Base-by-base conservation (phyloP, 2,888 invertebrate genomes). In the Xanthorhoe spadicearia region DNA sequence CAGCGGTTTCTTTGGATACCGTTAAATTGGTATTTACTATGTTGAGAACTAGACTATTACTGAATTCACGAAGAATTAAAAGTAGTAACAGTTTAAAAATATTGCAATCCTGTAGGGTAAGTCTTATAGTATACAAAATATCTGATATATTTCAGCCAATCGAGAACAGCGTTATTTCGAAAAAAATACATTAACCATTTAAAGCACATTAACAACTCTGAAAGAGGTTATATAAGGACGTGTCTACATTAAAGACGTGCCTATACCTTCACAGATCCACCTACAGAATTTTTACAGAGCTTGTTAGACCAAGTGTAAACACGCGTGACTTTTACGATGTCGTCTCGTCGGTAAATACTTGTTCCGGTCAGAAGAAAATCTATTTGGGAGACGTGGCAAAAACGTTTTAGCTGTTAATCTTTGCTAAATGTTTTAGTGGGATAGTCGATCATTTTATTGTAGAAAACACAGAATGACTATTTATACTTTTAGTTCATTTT, bases 281-380 rank as follows among this genome's bases (percentile, higher is more conserved):
- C 73, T 75, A 75, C 64, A 66, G 61, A 72, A 77, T 66, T 79
- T 83, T 87, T 87, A 87, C 81, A 80, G 77, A 71, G 70, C 71
- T 80, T 79, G 83, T 83, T 83, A 87, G 84, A 77, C 79, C 75
- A 79, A 83, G 75, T 81, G 85, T 85, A 84, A 84, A 83, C 80
- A 82, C 73, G 76, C 74, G 78, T 79, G 76, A 79, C 79, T 79
- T 84, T 87, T 83, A 88, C 83, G 83, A 79, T 66, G 74, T 72
- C 72, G 72, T 84, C 80, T 82, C 78, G 81, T 79, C 78, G 81
- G 80, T 81, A 82, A 78, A 79, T 80, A 74, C 76, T 77, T 80
- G 78, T 83, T 82, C 80, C 82, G 83, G 77, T 62, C 76, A 73
- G 63, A 75, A 71, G 66, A 48, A 69, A 63, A 59, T 69, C 68